Evolutionary conservation across 2,888 invertebrate species (phyloP).

Genomic region (Torymus aiolomorphi): DNA sequence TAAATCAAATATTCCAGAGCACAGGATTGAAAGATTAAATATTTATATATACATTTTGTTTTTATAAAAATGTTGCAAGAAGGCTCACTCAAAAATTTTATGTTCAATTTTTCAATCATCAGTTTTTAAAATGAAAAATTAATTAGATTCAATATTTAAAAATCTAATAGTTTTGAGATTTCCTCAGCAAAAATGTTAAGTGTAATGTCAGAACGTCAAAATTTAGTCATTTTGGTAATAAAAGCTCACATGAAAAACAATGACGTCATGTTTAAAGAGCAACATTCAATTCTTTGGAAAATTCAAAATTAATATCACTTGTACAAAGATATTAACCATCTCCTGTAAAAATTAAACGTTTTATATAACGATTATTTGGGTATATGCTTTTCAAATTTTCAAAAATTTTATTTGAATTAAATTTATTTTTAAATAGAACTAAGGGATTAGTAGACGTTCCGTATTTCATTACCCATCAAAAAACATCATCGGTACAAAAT

Average conservation of each 20-base stretch:
- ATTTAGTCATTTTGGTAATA: background rate
- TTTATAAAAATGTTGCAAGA: constrained; percentile 21
- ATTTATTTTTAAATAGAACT: too few relatives aligned
- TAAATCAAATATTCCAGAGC: constrained; percentile 20
- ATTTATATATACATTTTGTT: constrained; percentile 28
- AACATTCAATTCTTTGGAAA: too few relatives aligned
- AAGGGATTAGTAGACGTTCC: too few relatives aligned
- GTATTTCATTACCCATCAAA: too few relatives aligned
- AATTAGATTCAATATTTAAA: background rate
- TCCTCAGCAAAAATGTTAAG: background rate
- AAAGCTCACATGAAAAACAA: too few relatives aligned
- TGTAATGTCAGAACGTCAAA: constrained; percentile 9
- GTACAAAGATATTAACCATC: too few relatives aligned
- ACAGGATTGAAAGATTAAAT: constrained; percentile 43
- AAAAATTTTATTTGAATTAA: too few relatives aligned
- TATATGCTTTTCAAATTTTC: too few relatives aligned
- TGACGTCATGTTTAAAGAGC: too few relatives aligned
- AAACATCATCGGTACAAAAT: background rate
- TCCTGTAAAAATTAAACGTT: too few relatives aligned
- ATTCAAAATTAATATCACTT: too few relatives aligned
- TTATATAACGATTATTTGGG: too few relatives aligned
- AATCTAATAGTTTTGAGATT: background rate
- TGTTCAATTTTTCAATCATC: background rate
- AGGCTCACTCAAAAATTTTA: background rate
- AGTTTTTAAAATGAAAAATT: background rate